Evolutionary conservation across 2,797 vertebrate genomes (phyloP).

Genomic region (Gymnothorax reevesii): DNA sequence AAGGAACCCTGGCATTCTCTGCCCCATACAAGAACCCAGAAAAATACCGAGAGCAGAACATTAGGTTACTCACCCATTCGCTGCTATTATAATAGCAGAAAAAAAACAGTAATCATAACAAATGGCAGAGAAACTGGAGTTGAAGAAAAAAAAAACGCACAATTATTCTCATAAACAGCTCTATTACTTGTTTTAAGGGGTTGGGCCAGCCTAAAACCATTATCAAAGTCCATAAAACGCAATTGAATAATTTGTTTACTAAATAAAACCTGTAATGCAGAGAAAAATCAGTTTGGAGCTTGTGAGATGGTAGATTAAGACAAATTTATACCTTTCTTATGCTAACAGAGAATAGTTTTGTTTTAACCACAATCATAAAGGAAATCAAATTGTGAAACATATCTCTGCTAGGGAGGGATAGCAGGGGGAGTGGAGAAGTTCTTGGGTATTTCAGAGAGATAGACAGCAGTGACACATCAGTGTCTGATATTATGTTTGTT

Average conservation of each 20-base stretch:
- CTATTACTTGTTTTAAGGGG: background rate
- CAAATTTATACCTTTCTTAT: constrained; percentile 20
- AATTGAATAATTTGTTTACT: constrained; percentile 24
- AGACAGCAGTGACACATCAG: constrained; percentile 42
- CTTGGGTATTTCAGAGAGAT: constrained; percentile 45
- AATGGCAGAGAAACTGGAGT: background rate
- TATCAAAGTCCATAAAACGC: constrained; percentile 31
- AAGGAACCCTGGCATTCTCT: background rate
- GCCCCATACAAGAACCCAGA: background rate
- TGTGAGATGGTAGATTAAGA: constrained; percentile 16
- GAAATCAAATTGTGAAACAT: constrained; percentile 51
- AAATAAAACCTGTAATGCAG: constrained; percentile 30
- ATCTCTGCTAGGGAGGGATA: background rate
- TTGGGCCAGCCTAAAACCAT: constrained; percentile 30
- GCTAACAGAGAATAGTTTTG: constrained; percentile 25
- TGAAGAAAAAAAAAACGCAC: background rate
- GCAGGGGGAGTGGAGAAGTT: constrained; percentile 25
- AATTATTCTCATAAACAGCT: constrained; percentile 5
- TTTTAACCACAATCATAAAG: constrained; percentile 22
- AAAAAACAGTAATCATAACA: background rate
- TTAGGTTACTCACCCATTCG: background rate
- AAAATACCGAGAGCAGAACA: background rate
- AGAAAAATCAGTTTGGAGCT: constrained; percentile 19
- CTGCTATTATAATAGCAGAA: background rate
- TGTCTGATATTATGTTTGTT: constrained; percentile 46